phyloP scores from a whole-genome alignment of 2,888 invertebrate species.

The Spatulosminthurus flaviceps region DNA sequence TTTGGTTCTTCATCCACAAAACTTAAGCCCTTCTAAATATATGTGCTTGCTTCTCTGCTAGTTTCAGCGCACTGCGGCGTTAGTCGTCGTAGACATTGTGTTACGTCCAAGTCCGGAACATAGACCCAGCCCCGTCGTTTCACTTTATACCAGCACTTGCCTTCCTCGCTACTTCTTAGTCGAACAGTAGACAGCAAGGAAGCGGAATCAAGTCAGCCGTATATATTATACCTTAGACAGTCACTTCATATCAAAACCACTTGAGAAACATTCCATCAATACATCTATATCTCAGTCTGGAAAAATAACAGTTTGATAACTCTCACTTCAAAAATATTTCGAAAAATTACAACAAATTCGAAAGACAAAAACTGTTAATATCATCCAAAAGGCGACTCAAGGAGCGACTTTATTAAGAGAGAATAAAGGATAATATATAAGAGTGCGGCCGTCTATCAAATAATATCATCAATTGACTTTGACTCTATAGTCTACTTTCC shows the following conservation, averaged over 20 bases:
- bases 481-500: neutral
- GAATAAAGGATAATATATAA: no score
- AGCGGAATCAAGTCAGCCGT: slow-evolving; percentile 9
- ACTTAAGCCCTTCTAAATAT: slow-evolving; percentile 11
- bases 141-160: slow-evolving; percentile 37
- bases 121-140: slow-evolving; percentile 51
- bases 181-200: slow-evolving; percentile 18
- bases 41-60: slow-evolving; percentile 17
- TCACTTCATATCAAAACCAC: neutral
- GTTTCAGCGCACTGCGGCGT: slow-evolving; percentile 46
- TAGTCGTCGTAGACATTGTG: slow-evolving; percentile 39
- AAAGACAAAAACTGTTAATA: no score
- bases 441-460: slow-evolving; percentile 13
- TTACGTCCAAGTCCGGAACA: slow-evolving; percentile 46
- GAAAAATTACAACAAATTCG: no score
- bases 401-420: no score
- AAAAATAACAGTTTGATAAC: no score
- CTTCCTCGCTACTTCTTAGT: slow-evolving; percentile 31
- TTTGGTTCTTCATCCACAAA: slow-evolving; percentile 27
- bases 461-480: slow-evolving; percentile 8
- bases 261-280: no score
- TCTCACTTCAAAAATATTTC: no score
- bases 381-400: no score
- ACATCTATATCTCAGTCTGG: no score
- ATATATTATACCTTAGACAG: neutral